Conservation (phyloP, 2,797 vertebrate genomes). For the Sebastes alutus region DNA sequence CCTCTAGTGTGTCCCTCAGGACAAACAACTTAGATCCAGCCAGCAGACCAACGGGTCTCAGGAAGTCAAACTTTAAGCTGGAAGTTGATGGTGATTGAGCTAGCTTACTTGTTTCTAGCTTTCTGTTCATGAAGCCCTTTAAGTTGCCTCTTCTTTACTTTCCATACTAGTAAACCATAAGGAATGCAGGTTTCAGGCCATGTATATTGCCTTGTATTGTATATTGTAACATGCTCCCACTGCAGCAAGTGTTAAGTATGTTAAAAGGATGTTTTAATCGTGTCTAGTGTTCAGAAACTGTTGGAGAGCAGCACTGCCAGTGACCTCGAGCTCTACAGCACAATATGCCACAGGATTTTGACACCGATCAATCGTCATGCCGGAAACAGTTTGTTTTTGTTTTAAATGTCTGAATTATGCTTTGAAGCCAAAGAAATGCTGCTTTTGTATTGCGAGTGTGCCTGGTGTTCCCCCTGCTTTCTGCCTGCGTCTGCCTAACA, state of each 20-base stretch:
- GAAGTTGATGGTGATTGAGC: neutral
- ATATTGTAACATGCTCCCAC: neutral
- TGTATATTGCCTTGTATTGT: too few relatives aligned
- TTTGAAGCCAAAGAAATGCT: neutral
- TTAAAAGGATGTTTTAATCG: neutral
- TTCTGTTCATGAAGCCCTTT: too few relatives aligned
- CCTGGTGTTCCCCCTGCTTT: neutral
- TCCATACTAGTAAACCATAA: neutral
- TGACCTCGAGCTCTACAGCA: neutral
- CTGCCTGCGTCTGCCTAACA: slow-evolving; percentile 13
- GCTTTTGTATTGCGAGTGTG: slow-evolving; percentile 4
- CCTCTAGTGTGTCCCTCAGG: neutral
- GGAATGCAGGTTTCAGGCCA: neutral
- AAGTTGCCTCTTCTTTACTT: neutral
- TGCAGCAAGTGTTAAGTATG: neutral
- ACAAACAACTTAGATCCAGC: too few relatives aligned
- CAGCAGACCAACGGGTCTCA: neutral
- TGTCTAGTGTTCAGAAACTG: neutral
- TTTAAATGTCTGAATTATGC: neutral
- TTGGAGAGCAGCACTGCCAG: neutral
- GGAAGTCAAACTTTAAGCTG: neutral
- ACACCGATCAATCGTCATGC: slow-evolving; percentile 4
- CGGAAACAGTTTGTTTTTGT: neutral
- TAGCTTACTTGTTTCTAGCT: neutral
- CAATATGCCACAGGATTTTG: neutral